phyloP scores from a whole-genome alignment of 2,888 invertebrate genomes.

The Cheilosia impressa region DNA sequence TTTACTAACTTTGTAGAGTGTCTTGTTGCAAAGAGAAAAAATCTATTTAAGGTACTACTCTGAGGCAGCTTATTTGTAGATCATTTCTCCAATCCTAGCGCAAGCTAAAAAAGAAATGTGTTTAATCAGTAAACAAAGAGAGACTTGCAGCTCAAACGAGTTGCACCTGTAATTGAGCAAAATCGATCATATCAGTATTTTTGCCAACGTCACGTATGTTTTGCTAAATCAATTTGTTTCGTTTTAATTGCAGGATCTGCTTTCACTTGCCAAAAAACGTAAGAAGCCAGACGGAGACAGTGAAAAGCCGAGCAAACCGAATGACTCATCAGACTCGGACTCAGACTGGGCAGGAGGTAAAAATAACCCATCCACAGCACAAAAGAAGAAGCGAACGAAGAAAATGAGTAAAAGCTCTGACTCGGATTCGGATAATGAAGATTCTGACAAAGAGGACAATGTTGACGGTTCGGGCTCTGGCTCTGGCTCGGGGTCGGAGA shows the following conservation, averaged over 20 bases:
- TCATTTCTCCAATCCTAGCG: too few relatives aligned
- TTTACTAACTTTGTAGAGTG: too few relatives aligned
- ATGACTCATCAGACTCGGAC: conserved; percentile 86
- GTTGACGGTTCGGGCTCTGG: conserved; percentile 79
- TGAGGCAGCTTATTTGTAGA: too few relatives aligned
- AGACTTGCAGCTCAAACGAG: too few relatives aligned
- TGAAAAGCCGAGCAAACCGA: conserved; percentile 83
- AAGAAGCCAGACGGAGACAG: conserved; percentile 84
- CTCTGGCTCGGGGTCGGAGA: conserved; percentile 52
- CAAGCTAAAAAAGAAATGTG: too few relatives aligned
- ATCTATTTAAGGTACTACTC: too few relatives aligned
- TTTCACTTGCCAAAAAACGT: conserved; percentile 92
- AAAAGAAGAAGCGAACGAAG: conserved; percentile 83
- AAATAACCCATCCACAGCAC: conserved; percentile 80
- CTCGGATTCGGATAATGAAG: conserved; percentile 82
- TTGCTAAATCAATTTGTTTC: not conserved
- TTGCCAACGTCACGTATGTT: not conserved
- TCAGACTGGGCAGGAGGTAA: conserved; percentile 84
- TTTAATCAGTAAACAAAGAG: too few relatives aligned
- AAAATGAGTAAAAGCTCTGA: conserved; percentile 79
- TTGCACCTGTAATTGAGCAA: too few relatives aligned
- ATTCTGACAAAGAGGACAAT: conserved; percentile 80
- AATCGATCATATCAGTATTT: too few relatives aligned
- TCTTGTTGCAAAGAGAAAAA: too few relatives aligned
- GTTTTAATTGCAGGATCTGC: conserved; percentile 87